These are phyloP conservation scores for Halcyon malimbica DNA, from an alignment of 2,113 vertebrate genomes.

Conservation along the genomic window DNA sequence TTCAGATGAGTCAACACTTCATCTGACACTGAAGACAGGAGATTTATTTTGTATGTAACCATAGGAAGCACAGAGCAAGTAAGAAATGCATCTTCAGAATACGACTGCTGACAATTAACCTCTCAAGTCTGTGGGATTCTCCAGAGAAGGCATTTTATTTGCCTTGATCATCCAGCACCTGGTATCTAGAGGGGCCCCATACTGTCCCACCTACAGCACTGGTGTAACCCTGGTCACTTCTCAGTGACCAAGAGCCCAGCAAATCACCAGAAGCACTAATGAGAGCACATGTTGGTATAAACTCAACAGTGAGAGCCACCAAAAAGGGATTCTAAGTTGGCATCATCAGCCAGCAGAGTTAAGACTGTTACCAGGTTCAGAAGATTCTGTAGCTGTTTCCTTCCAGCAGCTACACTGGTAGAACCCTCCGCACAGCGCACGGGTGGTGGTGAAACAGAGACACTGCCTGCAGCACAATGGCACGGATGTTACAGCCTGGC, in stretches of 20 bases:
- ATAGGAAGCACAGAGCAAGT: background rate
- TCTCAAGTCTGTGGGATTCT: background rate
- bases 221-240: background rate
- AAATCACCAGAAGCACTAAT: background rate
- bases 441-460: background rate
- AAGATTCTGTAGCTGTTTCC: background rate
- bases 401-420: background rate
- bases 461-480: background rate
- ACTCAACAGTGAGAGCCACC: background rate
- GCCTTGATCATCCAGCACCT: background rate
- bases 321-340: background rate
- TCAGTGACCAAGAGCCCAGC: background rate
- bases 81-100: background rate
- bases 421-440: background rate
- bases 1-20: background rate
- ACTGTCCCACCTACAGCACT: background rate
- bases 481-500: background rate
- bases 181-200: background rate
- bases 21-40: accelerated
- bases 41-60: background rate
- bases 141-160: background rate
- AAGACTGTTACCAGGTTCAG: background rate
- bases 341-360: background rate
- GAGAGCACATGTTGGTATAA: background rate
- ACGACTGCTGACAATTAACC: background rate